Evolutionary conservation across 2,797 vertebrate species (phyloP), one percentile per base, ranked within the genome.

Genomic region (Dallia pectoralis): DNA sequence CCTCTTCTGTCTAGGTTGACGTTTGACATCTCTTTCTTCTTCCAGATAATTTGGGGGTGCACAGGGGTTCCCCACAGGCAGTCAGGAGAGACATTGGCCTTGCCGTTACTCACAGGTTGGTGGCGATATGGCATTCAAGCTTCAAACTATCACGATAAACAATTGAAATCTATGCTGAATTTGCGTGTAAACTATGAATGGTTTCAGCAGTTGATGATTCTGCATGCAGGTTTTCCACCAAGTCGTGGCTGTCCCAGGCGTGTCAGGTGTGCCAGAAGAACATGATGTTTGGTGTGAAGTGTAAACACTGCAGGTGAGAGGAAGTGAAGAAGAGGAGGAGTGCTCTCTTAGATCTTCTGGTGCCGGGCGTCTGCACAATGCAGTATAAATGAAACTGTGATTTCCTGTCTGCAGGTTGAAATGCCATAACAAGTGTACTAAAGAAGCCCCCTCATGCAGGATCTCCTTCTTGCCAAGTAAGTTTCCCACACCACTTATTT

Each of bases 381-480:
- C 48, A 51, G 48, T 51, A 19, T 16, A 25, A 25, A 44, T 14
- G 40, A 0, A 44, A 44, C 14, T 40, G 71, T 40, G n/a, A 44
- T 75, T 72, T 67, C 53, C 6, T 87, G 36, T 75, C 61, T 67
- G n/a, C 91, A 98, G 97, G 90, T 95, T 99, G 92, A 98, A 99
- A 91, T 99, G 97, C 91, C 97, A 99, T 81, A 98, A 98, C 91
- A 99, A 96, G 89, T 99, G 97, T 81, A 97, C 97, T 53, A 99
- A 99, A 90, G 97, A 99, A 88, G 97, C 97, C 74, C 97, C 96
- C 0, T 93, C 96, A 71, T 99, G 97, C 88, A 93, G 96, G 89
- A 96, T 98, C 90, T 96, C 96, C 48, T 98, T 99, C 88, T 90
- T 98, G 73, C 97, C 96, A 82, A 87, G 97, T 99, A 91, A 94